Evolutionary conservation across 1,140 invertebrate genomes (phyloP), one percentile per base, ranked within the genome.

Genomic region (Nasonia vitripennis): DNA sequence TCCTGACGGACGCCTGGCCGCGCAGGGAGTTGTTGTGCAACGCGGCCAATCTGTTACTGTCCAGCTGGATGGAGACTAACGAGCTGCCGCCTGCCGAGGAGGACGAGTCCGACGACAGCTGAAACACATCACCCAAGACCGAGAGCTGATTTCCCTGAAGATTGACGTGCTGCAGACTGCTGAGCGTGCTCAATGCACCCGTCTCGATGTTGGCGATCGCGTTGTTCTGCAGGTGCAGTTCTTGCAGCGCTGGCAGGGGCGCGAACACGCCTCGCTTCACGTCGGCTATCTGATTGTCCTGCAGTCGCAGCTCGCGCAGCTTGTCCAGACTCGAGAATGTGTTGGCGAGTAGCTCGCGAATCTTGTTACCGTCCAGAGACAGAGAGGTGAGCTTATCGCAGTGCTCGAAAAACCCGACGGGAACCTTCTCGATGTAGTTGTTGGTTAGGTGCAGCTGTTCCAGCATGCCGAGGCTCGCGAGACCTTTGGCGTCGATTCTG

Each of bases 311-410:
- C 94, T 98, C 97, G 77, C 95, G 94, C 67, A 98, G 91, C 87
- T 95, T 95, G 68, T 95, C 94, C 80, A 96, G 94, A 89, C 96
- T 96, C 85, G 95, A 93, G 91, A 98, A 98, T 87, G 96, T 96
- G 34, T 96, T 96, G 11, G 96, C 95, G 88, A 97, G 95, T 78
- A 99, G 92, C 88, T 97, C 95, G 7, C 94, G 94, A 70, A 99
- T 97, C 91, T 96, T 95, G 94, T 99, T 99, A 88, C 97, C 96
- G 93, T 99, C 98, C 88, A 99, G 92, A 87, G 97, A 98, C 62
- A 99, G 93, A 6, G 97, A 97, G 9, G 96, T 96, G 17, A 98
- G 94, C 9, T 81, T 81, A 88, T 96, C 96, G 90, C 96, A 97
- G 86, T 95, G 94, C 81, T 95, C 94, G 89, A 98, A 96, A 88